A percentile compares a stretch with the other conserved stretches of the same genome.
Evolutionary conservation across 1,140 invertebrate species (phyloP).

Genomic region (Drosophila yakuba): DNA sequence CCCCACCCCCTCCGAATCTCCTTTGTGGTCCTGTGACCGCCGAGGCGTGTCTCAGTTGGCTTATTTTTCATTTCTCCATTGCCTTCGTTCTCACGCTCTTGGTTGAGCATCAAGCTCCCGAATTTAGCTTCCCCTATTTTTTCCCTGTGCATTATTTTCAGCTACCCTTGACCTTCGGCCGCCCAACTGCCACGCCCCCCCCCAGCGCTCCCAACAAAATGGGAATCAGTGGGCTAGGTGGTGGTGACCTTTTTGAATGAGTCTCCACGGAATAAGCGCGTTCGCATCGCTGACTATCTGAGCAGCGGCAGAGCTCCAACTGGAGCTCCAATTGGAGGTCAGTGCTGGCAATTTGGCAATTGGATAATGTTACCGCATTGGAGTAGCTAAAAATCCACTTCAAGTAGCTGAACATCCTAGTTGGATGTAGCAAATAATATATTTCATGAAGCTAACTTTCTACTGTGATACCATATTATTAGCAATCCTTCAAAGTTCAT

Average conservation of each 20-base stretch:
- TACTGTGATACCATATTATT: no score
- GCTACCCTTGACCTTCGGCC: conserved; percentile 71
- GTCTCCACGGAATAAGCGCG: conserved; percentile 72
- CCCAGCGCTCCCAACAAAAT: neutral
- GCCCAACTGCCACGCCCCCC: neutral
- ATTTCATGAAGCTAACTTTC: neutral
- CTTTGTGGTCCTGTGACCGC: conserved; percentile 37
- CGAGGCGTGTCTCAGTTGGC: conserved; percentile 58
- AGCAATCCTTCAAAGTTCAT: no score
- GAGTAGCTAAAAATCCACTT: neutral
- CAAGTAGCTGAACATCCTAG: no score
- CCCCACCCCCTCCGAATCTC: neutral
- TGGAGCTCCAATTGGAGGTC: conserved; percentile 10
- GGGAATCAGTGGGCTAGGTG: conserved; percentile 50
- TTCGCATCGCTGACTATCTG: conserved; percentile 48
- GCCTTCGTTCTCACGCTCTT: conserved; percentile 20
- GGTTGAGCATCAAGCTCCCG: neutral
- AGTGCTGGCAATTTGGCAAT: conserved; percentile 40
- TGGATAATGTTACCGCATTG: neutral
- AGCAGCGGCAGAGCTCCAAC: conserved; percentile 16
- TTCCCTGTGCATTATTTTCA: conserved; percentile 46
- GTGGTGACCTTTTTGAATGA: conserved; percentile 79
- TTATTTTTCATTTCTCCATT: conserved; percentile 56
- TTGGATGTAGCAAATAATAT: neutral
- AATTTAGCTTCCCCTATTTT: conserved; percentile 17